Conservation (phyloP, 2,113 vertebrate genomes). For the Corynorhinus townsendii region DNA sequence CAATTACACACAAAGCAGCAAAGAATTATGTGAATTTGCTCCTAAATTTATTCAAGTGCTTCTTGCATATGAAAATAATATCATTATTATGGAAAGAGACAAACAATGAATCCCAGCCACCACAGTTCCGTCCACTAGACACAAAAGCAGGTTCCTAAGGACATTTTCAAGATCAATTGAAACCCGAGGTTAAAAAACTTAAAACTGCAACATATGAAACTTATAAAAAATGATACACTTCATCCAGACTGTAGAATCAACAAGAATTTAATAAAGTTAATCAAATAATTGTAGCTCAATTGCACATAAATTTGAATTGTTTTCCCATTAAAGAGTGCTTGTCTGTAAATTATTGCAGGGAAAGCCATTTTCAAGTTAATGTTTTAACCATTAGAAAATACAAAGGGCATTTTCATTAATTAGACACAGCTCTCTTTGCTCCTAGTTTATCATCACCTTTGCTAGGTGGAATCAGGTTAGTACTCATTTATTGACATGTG, state of each 20-base stretch:
- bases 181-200: constrained; percentile 74
- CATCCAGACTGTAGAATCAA: constrained; percentile 82
- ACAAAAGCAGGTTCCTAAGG: constrained; percentile 42
- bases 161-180: constrained; percentile 71
- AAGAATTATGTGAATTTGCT: constrained; percentile 67
- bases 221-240: constrained; percentile 80
- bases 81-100: constrained; percentile 67
- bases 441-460: constrained; percentile 77
- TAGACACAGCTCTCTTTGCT: constrained; percentile 77
- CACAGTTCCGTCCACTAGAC: constrained; percentile 47
- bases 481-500: constrained; percentile 77
- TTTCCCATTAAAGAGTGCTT: constrained; percentile 84
- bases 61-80: constrained; percentile 73
- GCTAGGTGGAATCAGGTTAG: constrained; percentile 75
- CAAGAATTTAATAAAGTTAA: constrained; percentile 87
- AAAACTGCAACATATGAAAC: constrained; percentile 74
- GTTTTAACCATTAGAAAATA: constrained; percentile 83
- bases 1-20: constrained; percentile 61
- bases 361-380: constrained; percentile 85
- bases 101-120: constrained; percentile 56
- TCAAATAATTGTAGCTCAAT: constrained; percentile 81
- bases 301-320: constrained; percentile 87
- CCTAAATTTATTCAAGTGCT: constrained; percentile 76
- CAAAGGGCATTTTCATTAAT: constrained; percentile 85
- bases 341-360: constrained; percentile 83